Percentiles rank a stretch among this genome's conserved stretches.
These are phyloP conservation scores for Proisotoma minuta DNA, from an alignment of 2,888 invertebrate species.

Conservation along the genomic window DNA sequence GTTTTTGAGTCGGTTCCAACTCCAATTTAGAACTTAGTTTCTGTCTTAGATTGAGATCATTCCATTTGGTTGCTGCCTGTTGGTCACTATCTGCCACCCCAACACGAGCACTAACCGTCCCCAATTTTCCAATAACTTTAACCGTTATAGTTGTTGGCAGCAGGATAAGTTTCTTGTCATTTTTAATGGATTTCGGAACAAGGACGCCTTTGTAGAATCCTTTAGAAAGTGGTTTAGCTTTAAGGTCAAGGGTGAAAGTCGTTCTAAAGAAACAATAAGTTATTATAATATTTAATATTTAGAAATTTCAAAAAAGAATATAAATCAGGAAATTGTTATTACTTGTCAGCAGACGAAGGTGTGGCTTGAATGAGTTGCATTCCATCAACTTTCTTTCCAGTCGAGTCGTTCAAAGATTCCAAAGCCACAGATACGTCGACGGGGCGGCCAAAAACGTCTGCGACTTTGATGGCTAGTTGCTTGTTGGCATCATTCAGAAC, in stretches of 20 bases:
- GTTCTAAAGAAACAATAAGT: conserved; percentile 54
- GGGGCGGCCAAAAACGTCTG: conserved; percentile 69
- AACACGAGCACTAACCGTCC: conserved; percentile 72
- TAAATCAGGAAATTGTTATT: conserved; percentile 2
- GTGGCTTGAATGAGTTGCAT: conserved; percentile 42
- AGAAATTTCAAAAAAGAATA: neutral
- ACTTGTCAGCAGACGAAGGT: conserved; percentile 39
- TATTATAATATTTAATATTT: too few species aligned
- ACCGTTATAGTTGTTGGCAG: conserved; percentile 51
- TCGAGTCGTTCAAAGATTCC: conserved; percentile 31
- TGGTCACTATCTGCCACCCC: conserved; percentile 88
- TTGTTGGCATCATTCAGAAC: conserved; percentile 70
- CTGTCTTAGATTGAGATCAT: conserved; percentile 63
- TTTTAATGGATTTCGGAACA: conserved; percentile 35
- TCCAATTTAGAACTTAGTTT: conserved; percentile 60
- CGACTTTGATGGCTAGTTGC: conserved; percentile 64
- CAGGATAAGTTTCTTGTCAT: conserved; percentile 49
- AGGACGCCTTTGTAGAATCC: conserved; percentile 71
- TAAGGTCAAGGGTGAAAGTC: conserved; percentile 70
- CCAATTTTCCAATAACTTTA: conserved; percentile 71
- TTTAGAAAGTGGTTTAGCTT: conserved; percentile 65
- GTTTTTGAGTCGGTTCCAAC: conserved; percentile 84
- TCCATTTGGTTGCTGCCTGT: conserved; percentile 36
- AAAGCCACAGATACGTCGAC: conserved; percentile 52
- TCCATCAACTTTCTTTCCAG: conserved; percentile 32